Evolutionary conservation across 2,797 vertebrate species (phyloP).

Genomic region (Heterohyrax brucei): DNA sequence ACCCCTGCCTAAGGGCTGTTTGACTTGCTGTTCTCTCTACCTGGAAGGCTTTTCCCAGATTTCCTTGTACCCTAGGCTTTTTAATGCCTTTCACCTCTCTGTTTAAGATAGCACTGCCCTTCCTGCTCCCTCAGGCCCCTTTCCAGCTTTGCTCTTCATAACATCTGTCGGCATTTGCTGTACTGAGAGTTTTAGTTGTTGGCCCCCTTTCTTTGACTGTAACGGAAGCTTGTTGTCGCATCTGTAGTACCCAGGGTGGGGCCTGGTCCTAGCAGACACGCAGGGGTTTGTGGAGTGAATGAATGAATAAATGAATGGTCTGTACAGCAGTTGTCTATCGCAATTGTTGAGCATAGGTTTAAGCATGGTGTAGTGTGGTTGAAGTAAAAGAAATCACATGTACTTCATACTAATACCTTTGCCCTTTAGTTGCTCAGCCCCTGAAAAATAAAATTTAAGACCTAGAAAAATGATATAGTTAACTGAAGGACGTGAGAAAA

Average conservation of each 20-base stretch:
- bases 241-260: not conserved
- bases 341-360: not conserved
- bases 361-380: not conserved
- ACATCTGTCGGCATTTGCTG: not conserved
- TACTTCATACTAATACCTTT: not conserved
- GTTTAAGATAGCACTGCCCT: not conserved
- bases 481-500: not conserved
- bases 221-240: not conserved
- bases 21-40: not conserved
- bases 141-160: not conserved
- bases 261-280: not conserved
- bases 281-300: not conserved
- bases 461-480: not conserved
- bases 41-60: not conserved
- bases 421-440: slow-evolving; percentile 16
- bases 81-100: not conserved
- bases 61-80: not conserved
- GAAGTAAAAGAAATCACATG: not conserved
- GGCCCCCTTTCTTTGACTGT: not conserved
- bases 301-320: not conserved
- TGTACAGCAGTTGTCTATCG: not conserved
- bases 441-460: slow-evolving; percentile 11
- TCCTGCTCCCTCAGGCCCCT: not conserved
- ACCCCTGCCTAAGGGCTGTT: not conserved
- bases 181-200: not conserved